Evolutionary conservation across 2,113 vertebrate species (phyloP).

Genomic region (Isichthys henryi): DNA sequence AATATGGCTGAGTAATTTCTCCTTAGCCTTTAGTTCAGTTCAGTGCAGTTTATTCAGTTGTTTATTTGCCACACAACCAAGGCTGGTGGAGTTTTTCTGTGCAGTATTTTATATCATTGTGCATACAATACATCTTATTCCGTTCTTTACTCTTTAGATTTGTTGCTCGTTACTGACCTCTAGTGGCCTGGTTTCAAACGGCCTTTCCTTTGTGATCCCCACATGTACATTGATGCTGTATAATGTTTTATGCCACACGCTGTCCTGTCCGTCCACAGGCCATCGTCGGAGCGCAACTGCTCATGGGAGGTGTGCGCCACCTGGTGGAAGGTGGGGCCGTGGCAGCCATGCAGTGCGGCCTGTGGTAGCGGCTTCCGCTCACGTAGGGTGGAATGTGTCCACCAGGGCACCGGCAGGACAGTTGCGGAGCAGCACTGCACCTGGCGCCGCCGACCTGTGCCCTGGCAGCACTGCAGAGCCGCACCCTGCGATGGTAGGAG

Average conservation of each 20-base stretch:
- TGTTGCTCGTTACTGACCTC: neutral
- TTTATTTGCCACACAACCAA: neutral
- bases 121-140: neutral
- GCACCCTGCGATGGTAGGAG: slow-evolving; percentile 65
- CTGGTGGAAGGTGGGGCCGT: slow-evolving; percentile 66
- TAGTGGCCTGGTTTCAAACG: neutral
- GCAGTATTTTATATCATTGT: neutral
- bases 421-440: slow-evolving; percentile 64
- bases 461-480: slow-evolving; percentile 74
- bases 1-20: neutral
- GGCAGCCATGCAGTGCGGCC: slow-evolving; percentile 70
- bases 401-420: slow-evolving; percentile 50
- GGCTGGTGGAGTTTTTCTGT: neutral
- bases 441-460: slow-evolving; percentile 60
- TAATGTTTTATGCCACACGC: neutral
- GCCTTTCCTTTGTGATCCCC: neutral
- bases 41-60: neutral
- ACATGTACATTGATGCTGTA: neutral
- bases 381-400: slow-evolving; percentile 71
- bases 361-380: slow-evolving; percentile 82
- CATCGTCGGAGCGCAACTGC: slow-evolving; percentile 60
- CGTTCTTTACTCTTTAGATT: neutral
- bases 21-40: neutral
- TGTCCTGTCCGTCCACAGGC: slow-evolving; percentile 47
- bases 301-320: slow-evolving; percentile 61